A percentile compares a stretch with the other conserved stretches of the same genome.
Conservation (phyloP, 2,888 invertebrate species). For the Caenorhabditis angaria region DNA sequence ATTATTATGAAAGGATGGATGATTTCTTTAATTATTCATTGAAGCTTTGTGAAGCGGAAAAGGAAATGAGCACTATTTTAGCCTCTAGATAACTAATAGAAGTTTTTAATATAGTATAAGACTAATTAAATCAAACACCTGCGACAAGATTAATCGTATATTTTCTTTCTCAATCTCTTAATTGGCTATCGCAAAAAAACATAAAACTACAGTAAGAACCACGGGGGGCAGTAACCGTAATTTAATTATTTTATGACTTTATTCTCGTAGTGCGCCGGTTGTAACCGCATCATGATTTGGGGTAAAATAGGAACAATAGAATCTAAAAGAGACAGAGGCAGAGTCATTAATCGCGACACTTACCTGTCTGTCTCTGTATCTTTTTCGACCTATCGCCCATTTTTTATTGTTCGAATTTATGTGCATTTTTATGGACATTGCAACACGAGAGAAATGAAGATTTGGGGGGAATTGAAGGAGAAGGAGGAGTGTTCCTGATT, state of each 20-base stretch:
- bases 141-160: background rate
- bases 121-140: background rate
- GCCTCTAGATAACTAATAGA: background rate
- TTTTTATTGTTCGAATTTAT: background rate
- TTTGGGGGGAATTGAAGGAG: no score
- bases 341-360: conserved; percentile 2
- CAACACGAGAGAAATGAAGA: background rate
- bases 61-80: conserved; percentile 2
- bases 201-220: background rate
- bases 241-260: conserved; percentile 9
- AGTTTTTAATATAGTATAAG: background rate
- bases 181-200: background rate
- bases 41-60: background rate
- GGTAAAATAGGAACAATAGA: background rate
- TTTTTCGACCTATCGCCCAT: background rate
- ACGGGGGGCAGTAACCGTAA: conserved; percentile 8
- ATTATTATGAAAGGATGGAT: background rate
- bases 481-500: background rate
- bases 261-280: conserved; percentile 3
- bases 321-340: no score
- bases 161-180: background rate
- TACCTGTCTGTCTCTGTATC: background rate
- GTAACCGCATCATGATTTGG: background rate
- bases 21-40: conserved; percentile 2
- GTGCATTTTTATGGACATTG: conserved; percentile 4